Conservation (phyloP, 2,797 vertebrate genomes). For the Halcyon leucocephala region DNA sequence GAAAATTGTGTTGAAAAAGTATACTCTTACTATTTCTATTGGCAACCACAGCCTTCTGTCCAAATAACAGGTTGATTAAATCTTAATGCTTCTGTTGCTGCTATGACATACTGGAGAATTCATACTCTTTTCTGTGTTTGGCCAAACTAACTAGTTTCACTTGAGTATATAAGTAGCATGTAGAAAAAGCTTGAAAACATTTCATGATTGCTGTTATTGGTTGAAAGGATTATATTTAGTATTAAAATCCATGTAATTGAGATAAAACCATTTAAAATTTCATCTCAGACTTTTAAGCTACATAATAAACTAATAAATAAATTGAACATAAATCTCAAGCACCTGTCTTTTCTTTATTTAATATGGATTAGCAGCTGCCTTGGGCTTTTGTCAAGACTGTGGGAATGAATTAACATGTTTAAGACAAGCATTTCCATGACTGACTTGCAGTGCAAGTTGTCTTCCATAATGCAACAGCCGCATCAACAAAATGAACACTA, state of each 20-base stretch:
- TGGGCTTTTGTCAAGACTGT: conserved; percentile 46
- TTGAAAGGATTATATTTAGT: neutral
- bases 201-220: neutral
- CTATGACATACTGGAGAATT: neutral
- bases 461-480: conserved; percentile 18
- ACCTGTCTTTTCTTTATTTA: conserved; percentile 43
- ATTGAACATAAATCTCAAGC: neutral
- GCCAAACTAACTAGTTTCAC: neutral
- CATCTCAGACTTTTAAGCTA: neutral
- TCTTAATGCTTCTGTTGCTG: neutral
- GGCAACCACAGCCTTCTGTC: neutral
- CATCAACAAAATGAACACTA: neutral
- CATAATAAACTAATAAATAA: conserved; percentile 21
- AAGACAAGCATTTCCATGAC: neutral
- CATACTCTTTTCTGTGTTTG: neutral
- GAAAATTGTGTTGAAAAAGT: neutral
- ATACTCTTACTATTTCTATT: neutral
- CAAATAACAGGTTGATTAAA: neutral
- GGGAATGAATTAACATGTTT: conserved; percentile 46
- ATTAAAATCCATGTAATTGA: neutral
- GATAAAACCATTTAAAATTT: conserved; percentile 10
- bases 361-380: conserved; percentile 28
- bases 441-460: conserved; percentile 33
- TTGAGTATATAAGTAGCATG: neutral
- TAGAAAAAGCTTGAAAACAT: neutral